These are phyloP conservation scores for Diachasmimorpha longicaudata DNA, from an alignment of 1,140 invertebrate genomes.

Conservation along the genomic window DNA sequence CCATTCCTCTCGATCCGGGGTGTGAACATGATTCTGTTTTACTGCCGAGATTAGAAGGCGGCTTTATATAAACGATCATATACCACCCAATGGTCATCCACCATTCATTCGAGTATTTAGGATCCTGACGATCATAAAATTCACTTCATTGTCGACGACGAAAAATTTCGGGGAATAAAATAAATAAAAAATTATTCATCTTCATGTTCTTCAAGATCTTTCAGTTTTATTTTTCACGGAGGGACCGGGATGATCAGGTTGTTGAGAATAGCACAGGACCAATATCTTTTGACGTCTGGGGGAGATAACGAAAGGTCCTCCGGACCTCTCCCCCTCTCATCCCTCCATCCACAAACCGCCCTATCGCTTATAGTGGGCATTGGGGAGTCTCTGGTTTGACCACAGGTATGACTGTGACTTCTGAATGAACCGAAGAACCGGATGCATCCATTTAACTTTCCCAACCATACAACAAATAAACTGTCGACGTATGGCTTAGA, in stretches of 20 bases:
- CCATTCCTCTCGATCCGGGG: conserved; percentile 40
- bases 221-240: not conserved
- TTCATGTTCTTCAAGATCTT: not conserved
- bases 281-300: not conserved
- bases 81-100: not conserved
- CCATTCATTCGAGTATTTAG: not conserved
- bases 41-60: conserved; percentile 47
- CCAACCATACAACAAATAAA: not conserved
- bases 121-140: conserved; percentile 21
- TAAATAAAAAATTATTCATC: no score
- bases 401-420: not conserved
- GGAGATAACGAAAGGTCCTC: not conserved
- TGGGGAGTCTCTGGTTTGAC: not conserved
- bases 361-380: not conserved
- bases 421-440: conserved; percentile 8
- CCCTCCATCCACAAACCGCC: not conserved
- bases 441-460: conserved; percentile 3
- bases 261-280: not conserved
- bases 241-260: not conserved
- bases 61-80: conserved; percentile 39
- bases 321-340: not conserved
- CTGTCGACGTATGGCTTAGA: conserved; percentile 2
- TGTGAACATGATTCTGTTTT: conserved; percentile 56
- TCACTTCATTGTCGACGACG: conserved; percentile 19
- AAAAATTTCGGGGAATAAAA: not conserved